These are phyloP conservation scores for Chaetura pelagica DNA, from an alignment of 2,113 vertebrate genomes.

Conservation along the genomic window DNA sequence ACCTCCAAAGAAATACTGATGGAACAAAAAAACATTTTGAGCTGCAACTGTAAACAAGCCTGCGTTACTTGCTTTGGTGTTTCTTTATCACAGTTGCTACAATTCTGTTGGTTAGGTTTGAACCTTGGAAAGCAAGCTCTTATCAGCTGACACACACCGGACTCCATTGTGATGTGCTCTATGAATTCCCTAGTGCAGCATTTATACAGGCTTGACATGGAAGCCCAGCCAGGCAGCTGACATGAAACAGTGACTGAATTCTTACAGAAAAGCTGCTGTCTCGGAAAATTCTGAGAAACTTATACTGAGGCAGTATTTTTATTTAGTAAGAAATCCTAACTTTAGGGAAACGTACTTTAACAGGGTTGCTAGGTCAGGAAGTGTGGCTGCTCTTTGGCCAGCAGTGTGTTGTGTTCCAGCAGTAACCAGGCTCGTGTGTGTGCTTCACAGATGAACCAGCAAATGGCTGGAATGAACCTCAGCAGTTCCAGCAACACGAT, in stretches of 20 bases:
- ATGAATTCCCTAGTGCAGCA: not conserved
- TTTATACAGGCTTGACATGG: accelerated
- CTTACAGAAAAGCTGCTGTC: not conserved
- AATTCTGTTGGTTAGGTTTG: not conserved
- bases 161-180: not conserved
- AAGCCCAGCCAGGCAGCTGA: not conserved
- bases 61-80: not conserved
- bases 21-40: not conserved
- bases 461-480: slow-evolving; percentile 91
- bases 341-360: not conserved
- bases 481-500: slow-evolving; percentile 68
- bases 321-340: not conserved
- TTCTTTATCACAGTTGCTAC: not conserved
- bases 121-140: not conserved
- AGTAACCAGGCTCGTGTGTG: not conserved
- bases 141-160: accelerated
- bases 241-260: not conserved
- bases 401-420: not conserved
- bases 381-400: not conserved
- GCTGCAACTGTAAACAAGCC: not conserved
- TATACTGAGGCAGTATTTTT: accelerated
- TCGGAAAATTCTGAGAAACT: not conserved
- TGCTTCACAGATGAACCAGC: slow-evolving; percentile 90
- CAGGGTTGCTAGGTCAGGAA: not conserved
- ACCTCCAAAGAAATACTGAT: not conserved